These are phyloP conservation scores for Sylvia borin DNA, from an alignment of 2,797 vertebrate species.

Conservation along the genomic window DNA sequence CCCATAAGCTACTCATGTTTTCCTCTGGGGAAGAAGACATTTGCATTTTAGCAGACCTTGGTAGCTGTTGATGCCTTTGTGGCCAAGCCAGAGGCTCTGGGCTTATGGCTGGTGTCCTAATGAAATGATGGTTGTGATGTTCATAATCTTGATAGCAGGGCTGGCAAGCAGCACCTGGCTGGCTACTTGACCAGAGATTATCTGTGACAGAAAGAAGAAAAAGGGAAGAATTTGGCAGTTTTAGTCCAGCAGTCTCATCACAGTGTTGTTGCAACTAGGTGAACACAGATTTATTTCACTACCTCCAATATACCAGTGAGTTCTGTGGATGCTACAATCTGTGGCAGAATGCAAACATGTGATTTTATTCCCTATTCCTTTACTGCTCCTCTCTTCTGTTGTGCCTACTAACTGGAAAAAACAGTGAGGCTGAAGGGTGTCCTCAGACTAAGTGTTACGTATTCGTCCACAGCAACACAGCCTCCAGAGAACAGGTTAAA, in stretches of 20 bases:
- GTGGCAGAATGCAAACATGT: not conserved
- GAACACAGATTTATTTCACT: not conserved
- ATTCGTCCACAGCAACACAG: not conserved
- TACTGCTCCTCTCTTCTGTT: not conserved
- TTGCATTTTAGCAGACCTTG: not conserved
- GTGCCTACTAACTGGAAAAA: not conserved
- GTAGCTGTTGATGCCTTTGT: not conserved
- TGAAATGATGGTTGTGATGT: not conserved
- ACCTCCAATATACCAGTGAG: not conserved
- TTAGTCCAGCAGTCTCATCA: not conserved
- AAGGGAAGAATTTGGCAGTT: not conserved
- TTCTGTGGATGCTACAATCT: not conserved
- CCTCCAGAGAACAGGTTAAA: slow-evolving; percentile 1
- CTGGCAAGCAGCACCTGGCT: not conserved
- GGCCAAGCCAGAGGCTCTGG: not conserved
- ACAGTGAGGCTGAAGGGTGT: not conserved
- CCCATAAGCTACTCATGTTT: not conserved
- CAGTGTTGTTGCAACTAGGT: not conserved
- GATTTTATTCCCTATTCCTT: not conserved
- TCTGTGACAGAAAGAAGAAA: not conserved
- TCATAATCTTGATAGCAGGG: not conserved
- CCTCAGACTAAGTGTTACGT: not conserved
- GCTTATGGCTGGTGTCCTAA: not conserved
- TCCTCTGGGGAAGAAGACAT: not conserved
- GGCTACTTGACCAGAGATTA: not conserved